A percentile compares a stretch with the other conserved stretches of the same genome.
These are phyloP conservation scores for Pollachius pollachius DNA, from an alignment of 2,113 vertebrate species.

Conservation along the genomic window DNA sequence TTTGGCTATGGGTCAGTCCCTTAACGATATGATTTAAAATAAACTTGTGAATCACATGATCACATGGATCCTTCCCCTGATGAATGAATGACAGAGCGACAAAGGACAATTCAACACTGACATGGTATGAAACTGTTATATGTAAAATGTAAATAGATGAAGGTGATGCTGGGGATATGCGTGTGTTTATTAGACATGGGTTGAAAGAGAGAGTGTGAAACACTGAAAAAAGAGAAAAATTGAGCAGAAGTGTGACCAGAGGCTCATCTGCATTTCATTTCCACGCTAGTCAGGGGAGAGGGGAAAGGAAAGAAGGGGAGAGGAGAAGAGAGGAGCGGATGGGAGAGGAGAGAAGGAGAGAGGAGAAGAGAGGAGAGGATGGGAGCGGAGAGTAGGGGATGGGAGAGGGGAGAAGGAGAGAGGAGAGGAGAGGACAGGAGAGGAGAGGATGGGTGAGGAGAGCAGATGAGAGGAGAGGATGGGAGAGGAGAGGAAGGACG, in stretches of 20 bases:
- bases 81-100: too few species aligned
- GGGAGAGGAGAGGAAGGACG: not conserved
- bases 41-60: too few species aligned
- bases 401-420: not conserved
- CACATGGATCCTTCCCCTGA: too few species aligned
- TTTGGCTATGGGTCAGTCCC: too few species aligned
- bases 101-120: too few species aligned
- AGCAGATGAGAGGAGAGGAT: constrained; percentile 4
- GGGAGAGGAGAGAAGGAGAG: constrained; percentile 10
- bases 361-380: constrained; percentile 7
- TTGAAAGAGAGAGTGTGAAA: constrained; percentile 34
- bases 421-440: constrained; percentile 18
- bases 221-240: constrained; percentile 23
- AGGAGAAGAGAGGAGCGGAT: not conserved
- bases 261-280: not conserved
- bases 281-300: constrained; percentile 7
- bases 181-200: too few species aligned
- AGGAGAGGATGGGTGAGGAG: constrained; percentile 1
- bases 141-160: too few species aligned
- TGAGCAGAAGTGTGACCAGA: not conserved
- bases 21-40: too few species aligned
- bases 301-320: not conserved
- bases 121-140: too few species aligned
- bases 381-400: not conserved
- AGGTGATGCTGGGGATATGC: too few species aligned